Evolutionary conservation across 1,140 invertebrate species (phyloP).

Genomic region (Oreohelix idahoensis): DNA sequence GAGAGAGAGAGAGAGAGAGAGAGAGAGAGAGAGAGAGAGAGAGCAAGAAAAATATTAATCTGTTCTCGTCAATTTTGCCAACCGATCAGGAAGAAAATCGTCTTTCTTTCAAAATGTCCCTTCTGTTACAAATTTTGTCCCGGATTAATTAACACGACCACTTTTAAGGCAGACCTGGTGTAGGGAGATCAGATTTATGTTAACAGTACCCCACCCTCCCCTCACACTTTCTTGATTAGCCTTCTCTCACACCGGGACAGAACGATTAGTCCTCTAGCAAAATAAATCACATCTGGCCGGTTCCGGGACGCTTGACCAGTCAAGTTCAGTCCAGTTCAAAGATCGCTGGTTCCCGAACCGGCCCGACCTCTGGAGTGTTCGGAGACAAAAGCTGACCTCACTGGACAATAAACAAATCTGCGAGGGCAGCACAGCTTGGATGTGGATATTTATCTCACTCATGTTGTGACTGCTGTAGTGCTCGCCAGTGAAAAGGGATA

Average conservation of each 20-base stretch:
- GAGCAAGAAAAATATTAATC: background rate
- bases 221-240: background rate
- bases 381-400: background rate
- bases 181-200: background rate
- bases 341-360: background rate
- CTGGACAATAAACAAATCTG: background rate
- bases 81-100: background rate
- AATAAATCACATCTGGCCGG: constrained; percentile 10
- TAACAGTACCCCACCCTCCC: background rate
- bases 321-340: background rate
- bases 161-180: background rate
- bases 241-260: background rate
- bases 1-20: background rate
- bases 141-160: background rate
- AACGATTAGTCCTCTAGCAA: background rate
- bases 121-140: background rate
- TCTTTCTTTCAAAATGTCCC: background rate
- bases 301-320: background rate
- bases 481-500: background rate
- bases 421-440: background rate
- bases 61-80: background rate
- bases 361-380: background rate
- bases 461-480: background rate
- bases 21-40: background rate
- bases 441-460: background rate